Percentiles rank a stretch among this genome's conserved stretches.
Evolutionary conservation across 92 coral and sea anemone genomes (phyloP).

Genomic region (Anthopleura xanthogrammica): DNA sequence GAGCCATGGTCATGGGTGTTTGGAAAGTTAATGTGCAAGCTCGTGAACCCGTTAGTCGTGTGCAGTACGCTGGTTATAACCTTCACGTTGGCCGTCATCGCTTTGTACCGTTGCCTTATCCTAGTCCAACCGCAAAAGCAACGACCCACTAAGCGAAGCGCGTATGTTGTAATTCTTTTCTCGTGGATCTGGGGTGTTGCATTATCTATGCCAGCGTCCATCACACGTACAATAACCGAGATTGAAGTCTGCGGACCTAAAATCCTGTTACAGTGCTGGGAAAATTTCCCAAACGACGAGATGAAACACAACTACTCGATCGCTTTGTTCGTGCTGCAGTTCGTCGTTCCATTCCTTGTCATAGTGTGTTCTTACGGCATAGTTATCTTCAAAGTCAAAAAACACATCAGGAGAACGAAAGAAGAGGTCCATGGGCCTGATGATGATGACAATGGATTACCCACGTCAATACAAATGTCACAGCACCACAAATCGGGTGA

Average conservation of each 20-base stretch:
- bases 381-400: constrained; percentile 25
- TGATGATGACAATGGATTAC: not conserved
- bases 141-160: not conserved
- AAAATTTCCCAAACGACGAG: not conserved
- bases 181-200: constrained; percentile 34
- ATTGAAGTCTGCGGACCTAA: not conserved
- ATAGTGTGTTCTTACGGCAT: constrained; percentile 39
- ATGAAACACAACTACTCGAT: not conserved
- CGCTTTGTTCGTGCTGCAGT: constrained; percentile 14
- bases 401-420: constrained; percentile 5
- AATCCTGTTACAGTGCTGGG: not conserved
- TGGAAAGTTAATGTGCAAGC: constrained; percentile 5
- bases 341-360: constrained; percentile 37
- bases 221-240: not conserved
- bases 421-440: not conserved
- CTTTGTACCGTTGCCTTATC: constrained; percentile 30
- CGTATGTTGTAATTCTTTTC: not conserved
- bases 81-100: constrained; percentile 34
- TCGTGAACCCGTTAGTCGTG: constrained; percentile 20
- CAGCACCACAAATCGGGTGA: not conserved
- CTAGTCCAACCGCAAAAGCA: not conserved
- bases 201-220: not conserved
- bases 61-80: constrained; percentile 25
- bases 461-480: too few relatives aligned
- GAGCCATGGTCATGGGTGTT: not conserved